A percentile compares a stretch with the other conserved stretches of the same genome.
Conservation (phyloP, 2,113 vertebrate species). For the Rhinolophus sinicus region DNA sequence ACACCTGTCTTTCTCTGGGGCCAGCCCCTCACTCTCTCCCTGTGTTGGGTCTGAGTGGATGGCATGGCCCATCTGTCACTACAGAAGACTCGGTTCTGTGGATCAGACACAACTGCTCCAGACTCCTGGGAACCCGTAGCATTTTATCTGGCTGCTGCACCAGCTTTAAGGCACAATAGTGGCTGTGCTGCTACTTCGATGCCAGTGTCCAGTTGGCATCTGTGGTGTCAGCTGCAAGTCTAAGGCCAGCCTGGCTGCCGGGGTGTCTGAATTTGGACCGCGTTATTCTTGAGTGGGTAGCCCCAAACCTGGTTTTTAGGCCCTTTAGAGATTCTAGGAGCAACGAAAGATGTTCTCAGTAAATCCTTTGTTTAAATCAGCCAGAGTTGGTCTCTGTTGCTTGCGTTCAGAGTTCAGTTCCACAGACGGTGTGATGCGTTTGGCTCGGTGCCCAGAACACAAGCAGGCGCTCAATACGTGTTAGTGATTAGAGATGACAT, state of each 20-base stretch:
- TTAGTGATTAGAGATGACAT: background rate
- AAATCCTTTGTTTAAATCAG: background rate
- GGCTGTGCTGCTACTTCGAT: background rate
- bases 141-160: background rate
- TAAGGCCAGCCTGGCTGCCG: background rate
- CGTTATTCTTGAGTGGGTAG: background rate
- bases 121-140: background rate
- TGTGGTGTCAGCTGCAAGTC: background rate
- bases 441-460: background rate
- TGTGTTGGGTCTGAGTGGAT: background rate
- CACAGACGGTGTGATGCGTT: background rate
- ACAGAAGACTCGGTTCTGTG: background rate
- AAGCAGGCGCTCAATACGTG: conserved; percentile 34
- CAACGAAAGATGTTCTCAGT: background rate
- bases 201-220: background rate
- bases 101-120: rapidly evolving
- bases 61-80: background rate
- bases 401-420: background rate
- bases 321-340: background rate
- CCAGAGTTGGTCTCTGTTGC: background rate
- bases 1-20: background rate
- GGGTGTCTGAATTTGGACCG: background rate
- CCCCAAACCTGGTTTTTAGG: background rate
- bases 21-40: background rate
- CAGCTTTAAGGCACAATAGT: background rate